phyloP scores from a whole-genome alignment of 2,888 invertebrate species.

The Gymnosoma rotundatum region DNA sequence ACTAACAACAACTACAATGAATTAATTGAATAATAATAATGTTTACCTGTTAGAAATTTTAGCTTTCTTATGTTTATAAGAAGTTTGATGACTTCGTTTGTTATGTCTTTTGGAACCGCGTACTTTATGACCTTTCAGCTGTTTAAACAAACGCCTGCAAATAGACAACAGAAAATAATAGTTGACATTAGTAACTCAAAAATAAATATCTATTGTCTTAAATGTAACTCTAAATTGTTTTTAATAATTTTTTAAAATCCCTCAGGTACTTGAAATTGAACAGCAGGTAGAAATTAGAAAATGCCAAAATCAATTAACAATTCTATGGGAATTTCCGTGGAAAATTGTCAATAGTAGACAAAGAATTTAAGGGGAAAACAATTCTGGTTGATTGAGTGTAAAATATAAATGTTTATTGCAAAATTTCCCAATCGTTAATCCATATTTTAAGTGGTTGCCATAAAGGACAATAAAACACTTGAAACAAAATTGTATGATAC shows the following conservation, averaged over 20 bases:
- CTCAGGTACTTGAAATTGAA: background rate
- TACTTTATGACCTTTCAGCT: slow-evolving; percentile 69
- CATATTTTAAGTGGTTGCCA: slow-evolving; percentile 9
- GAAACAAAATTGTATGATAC: slow-evolving; percentile 22
- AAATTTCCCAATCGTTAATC: slow-evolving; percentile 13
- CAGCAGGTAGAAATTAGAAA: slow-evolving; percentile 32
- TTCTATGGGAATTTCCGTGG: slow-evolving; percentile 31
- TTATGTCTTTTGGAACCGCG: slow-evolving; percentile 69
- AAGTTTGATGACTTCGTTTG: slow-evolving; percentile 51
- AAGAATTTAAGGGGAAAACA: background rate
- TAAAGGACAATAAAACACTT: slow-evolving; percentile 65
- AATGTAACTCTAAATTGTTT: too few species aligned
- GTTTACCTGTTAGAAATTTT: slow-evolving; percentile 43
- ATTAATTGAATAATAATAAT: background rate
- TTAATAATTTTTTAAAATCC: too few species aligned
- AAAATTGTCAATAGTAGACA: background rate
- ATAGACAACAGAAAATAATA: slow-evolving; percentile 1
- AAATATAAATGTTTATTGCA: background rate
- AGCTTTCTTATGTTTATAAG: slow-evolving; percentile 27
- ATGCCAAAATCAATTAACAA: slow-evolving; percentile 33
- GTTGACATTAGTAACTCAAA: background rate
- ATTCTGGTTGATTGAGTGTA: background rate
- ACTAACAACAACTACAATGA: background rate
- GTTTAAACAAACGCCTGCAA: slow-evolving; percentile 73
- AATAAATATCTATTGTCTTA: background rate